Evolutionary conservation across 2,888 invertebrate genomes (phyloP), one percentile per base, ranked within the genome.

Genomic region (Leptinotarsa juncta): DNA sequence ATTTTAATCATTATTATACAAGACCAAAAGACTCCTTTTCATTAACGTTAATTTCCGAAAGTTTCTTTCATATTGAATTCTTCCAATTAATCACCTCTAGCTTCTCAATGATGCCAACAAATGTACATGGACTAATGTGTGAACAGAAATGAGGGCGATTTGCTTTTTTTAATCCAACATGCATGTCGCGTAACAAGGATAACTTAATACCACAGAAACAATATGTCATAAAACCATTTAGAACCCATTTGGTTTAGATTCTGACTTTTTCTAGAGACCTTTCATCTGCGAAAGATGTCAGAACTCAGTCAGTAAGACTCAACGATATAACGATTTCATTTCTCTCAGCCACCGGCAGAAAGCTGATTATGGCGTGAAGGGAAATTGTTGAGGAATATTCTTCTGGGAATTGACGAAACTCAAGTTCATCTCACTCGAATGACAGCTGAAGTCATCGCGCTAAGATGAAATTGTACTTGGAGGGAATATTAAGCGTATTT

Each of bases 401-500:
- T 76, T 74, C 75, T 70, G 65, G 69, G 74, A 48, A 32, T 73
- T 50, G 57, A 62, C 66, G 51, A 53, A 70, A 48, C 67, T 60
- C 73, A 70, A 72, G 74, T 68, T 77, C 76, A 77, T 79, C 72
- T 72, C 70, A 66, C 74, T 70, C 68, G 76, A 79, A 77, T 75
- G 79, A 77, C 78, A 73, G 76, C 70, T 67, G 67, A 73, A 77
- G 77, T 75, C 76, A 77, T 79, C 74, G 70, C 55, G 72, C 71
- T 77, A 78, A 78, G 77, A 79, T 79, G 79, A 78, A 80, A 80
- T 80, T 72, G 74, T 71, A 77, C 77, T 77, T 73, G 62, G 60
- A 65, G 74, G 67, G 80, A 78, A 80, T 80, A 80, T 78, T 79
- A 78, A 79, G 74, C 77, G 73, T 60, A 67, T 72, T 67, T 72